Evolutionary conservation across 2,113 vertebrate species (phyloP).

Genomic region (Barnardius zonarius): DNA sequence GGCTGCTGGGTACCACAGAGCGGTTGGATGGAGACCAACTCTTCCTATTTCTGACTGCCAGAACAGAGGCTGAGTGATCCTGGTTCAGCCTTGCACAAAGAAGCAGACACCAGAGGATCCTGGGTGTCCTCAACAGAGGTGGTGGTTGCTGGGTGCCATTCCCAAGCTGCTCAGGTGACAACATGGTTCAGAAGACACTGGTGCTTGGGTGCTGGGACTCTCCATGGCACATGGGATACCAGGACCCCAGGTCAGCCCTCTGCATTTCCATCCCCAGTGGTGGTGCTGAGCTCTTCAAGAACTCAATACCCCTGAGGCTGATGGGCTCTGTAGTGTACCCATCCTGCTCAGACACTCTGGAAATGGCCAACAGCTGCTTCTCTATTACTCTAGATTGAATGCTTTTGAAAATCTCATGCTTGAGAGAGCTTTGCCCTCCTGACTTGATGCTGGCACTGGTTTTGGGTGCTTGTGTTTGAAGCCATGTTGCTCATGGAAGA

Average conservation of each 20-base stretch:
- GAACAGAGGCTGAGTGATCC: neutral
- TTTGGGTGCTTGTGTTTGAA: neutral
- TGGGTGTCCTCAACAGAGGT: neutral
- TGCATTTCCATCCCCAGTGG: neutral
- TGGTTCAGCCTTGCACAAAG: neutral
- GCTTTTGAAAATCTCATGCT: neutral
- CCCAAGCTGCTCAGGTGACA: neutral
- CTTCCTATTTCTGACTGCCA: neutral
- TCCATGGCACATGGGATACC: neutral
- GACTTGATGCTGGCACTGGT: neutral
- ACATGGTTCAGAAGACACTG: neutral
- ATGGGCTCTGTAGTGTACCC: neutral
- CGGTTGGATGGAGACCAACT: neutral
- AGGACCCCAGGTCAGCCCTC: neutral
- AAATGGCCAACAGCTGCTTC: neutral
- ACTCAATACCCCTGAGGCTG: neutral
- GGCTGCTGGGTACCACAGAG: neutral
- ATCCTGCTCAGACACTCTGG: neutral
- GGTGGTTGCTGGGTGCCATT: neutral
- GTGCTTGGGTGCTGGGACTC: neutral
- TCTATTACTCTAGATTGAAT: neutral
- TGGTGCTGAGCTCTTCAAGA: neutral
- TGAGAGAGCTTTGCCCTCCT: neutral
- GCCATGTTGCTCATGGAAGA: neutral
- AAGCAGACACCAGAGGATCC: neutral